Conservation (phyloP, 2,888 invertebrate genomes). For the Coenonympha arcania region DNA sequence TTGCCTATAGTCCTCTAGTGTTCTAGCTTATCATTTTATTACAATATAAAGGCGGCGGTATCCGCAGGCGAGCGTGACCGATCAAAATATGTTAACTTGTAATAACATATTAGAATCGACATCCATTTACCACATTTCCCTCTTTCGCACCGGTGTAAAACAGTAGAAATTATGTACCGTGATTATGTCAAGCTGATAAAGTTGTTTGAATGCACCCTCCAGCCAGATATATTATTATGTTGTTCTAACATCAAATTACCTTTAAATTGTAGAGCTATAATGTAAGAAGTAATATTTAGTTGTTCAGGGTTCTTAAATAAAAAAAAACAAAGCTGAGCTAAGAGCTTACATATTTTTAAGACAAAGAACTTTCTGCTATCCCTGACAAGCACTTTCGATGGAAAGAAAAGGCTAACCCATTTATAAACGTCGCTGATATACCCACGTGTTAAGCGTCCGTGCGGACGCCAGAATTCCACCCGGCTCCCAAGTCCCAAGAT, state of each 20-base stretch:
- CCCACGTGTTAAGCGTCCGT: slow-evolving; percentile 24
- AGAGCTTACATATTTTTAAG: too few species aligned
- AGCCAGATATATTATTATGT: slow-evolving; percentile 7
- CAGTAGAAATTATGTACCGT: slow-evolving; percentile 24
- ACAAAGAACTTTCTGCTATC: not conserved
- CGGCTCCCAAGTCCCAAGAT: slow-evolving; percentile 29
- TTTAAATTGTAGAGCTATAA: slow-evolving; percentile 7
- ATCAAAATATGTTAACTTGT: slow-evolving; percentile 13
- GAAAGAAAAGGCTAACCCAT: slow-evolving; percentile 14
- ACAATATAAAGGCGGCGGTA: slow-evolving; percentile 3
- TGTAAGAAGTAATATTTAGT: not conserved
- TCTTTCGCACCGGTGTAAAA: slow-evolving; percentile 27
- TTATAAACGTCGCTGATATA: slow-evolving; percentile 25
- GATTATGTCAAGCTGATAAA: slow-evolving; percentile 20
- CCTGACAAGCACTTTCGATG: not conserved
- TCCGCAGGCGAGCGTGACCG: slow-evolving; percentile 16
- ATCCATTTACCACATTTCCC: slow-evolving; percentile 32
- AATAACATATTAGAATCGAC: slow-evolving; percentile 17
- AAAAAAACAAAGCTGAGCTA: too few species aligned
- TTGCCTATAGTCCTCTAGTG: too few species aligned
- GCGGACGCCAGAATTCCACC: slow-evolving; percentile 35
- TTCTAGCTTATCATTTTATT: not conserved
- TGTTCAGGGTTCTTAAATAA: not conserved
- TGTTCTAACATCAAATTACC: slow-evolving; percentile 1
- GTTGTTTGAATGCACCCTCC: slow-evolving; percentile 13